These are phyloP conservation scores for Sciurus carolinensis DNA, from an alignment of 2,797 vertebrate species.

Conservation along the genomic window DNA sequence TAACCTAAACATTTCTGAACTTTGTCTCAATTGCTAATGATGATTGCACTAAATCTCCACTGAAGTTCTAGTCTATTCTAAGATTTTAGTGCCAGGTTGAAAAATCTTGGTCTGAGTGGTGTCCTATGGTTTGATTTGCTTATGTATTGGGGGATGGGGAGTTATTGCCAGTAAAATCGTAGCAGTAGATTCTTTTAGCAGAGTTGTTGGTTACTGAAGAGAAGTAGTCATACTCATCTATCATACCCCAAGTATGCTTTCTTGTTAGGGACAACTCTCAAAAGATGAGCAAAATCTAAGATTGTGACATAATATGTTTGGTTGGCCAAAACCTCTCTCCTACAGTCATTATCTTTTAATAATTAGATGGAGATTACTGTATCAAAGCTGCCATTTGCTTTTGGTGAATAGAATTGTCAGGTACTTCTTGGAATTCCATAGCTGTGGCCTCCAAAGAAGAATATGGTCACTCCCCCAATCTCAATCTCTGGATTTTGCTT, in stretches of 20 bases:
- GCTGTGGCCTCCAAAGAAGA: neutral
- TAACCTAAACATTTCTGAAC: neutral
- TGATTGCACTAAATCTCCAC: neutral
- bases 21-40: neutral
- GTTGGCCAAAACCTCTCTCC: rapidly evolving
- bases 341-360: neutral
- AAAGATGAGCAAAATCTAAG: constrained; percentile 17
- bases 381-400: neutral
- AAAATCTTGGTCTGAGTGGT: neutral
- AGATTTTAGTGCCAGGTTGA: neutral
- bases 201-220: constrained; percentile 2
- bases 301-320: neutral
- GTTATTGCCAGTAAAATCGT: neutral
- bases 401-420: no score
- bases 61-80: neutral
- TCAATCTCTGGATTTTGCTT: neutral
- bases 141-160: neutral
- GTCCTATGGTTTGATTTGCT: neutral
- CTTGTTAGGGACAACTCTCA: neutral
- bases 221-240: neutral
- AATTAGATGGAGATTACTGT: neutral
- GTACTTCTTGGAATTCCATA: neutral
- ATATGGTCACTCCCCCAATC: neutral
- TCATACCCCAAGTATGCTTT: neutral
- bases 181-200: neutral